These are phyloP conservation scores for Bradynema listronoti DNA, from an alignment of 1,140 invertebrate genomes.

Conservation along the genomic window DNA sequence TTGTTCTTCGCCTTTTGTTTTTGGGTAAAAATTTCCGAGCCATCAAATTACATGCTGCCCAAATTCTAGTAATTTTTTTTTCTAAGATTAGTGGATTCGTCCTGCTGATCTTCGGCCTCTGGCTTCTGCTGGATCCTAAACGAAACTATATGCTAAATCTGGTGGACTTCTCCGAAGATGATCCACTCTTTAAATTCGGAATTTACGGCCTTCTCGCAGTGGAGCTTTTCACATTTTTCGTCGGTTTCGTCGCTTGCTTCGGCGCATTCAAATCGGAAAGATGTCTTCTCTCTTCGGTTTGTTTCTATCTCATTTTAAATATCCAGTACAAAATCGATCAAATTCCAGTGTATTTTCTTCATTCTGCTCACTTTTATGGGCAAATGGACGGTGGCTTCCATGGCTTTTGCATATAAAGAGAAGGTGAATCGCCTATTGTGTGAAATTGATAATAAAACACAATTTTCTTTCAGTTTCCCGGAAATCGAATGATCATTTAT, in stretches of 20 bases:
- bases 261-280: slow-evolving; percentile 37
- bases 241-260: slow-evolving; percentile 32
- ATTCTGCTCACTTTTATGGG: slow-evolving; percentile 40
- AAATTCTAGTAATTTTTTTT: slow-evolving; percentile 1
- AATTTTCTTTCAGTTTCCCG: slow-evolving; percentile 45
- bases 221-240: slow-evolving; percentile 24
- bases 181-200: slow-evolving; percentile 36
- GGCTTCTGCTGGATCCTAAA: slow-evolving; percentile 40
- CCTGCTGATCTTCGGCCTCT: slow-evolving; percentile 29
- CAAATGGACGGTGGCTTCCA: slow-evolving; percentile 34
- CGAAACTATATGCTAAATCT: slow-evolving; percentile 34
- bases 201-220: slow-evolving; percentile 28
- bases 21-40: slow-evolving; percentile 3
- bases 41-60: background rate
- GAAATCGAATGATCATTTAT: slow-evolving; percentile 43
- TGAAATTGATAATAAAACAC: slow-evolving; percentile 7
- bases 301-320: background rate
- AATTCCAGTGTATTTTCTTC: slow-evolving; percentile 13
- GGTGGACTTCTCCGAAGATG: slow-evolving; percentile 47
- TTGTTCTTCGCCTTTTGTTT: slow-evolving; percentile 9
- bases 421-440: slow-evolving; percentile 35
- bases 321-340: no score
- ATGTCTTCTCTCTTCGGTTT: slow-evolving; percentile 34
- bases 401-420: slow-evolving; percentile 39
- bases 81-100: slow-evolving; percentile 32